Evolutionary conservation across 2,888 invertebrate species (phyloP).

Genomic region (Megaustenia siamemsis): DNA sequence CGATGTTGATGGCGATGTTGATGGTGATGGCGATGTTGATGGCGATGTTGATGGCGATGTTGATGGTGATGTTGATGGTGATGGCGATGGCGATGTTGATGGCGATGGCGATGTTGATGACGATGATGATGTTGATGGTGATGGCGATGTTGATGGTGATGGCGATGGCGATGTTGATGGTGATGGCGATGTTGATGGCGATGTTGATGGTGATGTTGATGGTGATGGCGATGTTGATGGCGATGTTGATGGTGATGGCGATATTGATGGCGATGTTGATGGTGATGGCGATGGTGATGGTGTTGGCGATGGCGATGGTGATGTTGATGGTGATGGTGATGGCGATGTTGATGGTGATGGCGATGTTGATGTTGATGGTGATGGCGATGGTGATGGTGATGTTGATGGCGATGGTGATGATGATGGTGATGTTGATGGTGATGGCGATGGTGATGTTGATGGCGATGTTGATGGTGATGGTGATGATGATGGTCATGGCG

Average conservation of each 20-base stretch:
- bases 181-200: neutral
- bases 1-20: neutral
- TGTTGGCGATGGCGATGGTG: neutral
- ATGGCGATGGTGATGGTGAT: neutral
- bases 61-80: constrained; percentile 25
- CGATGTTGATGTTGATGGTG: neutral
- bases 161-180: neutral
- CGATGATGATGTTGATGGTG: constrained; percentile 11
- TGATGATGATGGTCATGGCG: no score
- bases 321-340: neutral
- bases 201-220: neutral
- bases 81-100: constrained; percentile 31
- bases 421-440: neutral
- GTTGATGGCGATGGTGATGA: neutral
- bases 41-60: constrained; percentile 29
- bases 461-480: no score
- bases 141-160: neutral
- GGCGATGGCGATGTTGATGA: constrained; percentile 35
- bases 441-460: no score
- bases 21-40: constrained; percentile 21
- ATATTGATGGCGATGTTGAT: neutral
- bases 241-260: neutral
- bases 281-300: no score
- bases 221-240: neutral
- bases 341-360: neutral